Conservation (phyloP, 2,888 invertebrate species). For the Acrocyrtus sp. region DNA sequence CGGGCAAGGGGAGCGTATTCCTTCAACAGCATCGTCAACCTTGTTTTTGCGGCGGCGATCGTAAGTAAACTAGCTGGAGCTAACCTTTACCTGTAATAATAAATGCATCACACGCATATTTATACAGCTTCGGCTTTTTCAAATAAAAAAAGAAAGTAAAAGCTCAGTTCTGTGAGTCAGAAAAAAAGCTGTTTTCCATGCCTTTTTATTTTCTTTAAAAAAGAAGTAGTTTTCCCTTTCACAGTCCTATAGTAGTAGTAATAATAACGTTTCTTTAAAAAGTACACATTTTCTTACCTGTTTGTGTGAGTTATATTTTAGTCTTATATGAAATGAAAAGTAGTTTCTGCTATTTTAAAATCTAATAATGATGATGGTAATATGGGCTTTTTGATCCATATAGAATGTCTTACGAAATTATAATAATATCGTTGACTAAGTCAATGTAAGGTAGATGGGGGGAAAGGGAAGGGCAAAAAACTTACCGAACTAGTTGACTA, state of each 20-base stretch:
- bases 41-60: background rate
- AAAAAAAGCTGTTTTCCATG: background rate
- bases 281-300: background rate
- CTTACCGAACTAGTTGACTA: constrained; percentile 34
- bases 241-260: background rate
- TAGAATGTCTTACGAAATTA: background rate
- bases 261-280: background rate
- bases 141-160: too few species aligned
- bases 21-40: background rate
- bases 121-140: too few species aligned
- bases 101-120: background rate
- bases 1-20: background rate
- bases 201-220: background rate
- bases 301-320: background rate
- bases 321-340: background rate
- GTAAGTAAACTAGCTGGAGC: background rate
- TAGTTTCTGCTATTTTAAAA: background rate
- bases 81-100: background rate
- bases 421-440: background rate
- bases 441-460: background rate
- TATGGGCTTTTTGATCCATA: too few species aligned
- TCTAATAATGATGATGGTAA: background rate
- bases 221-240: background rate
- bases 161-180: background rate
- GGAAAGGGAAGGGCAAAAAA: constrained; percentile 10